Base-by-base conservation (phyloP, 2,888 invertebrate species). In the Sinentomon sp. region DNA sequence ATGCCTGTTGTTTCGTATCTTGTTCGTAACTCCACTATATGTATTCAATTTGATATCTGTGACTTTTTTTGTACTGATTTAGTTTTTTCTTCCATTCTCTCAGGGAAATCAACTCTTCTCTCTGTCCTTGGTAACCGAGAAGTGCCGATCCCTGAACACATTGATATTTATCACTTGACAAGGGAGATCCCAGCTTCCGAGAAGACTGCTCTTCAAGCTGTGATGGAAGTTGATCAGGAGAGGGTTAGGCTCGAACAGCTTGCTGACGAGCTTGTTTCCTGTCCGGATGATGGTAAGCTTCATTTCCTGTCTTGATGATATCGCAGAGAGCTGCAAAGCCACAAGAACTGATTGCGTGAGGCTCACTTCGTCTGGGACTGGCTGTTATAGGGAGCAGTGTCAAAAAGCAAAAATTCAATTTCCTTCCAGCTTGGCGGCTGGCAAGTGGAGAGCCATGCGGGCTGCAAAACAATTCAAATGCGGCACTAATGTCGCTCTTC, bases 111-210 rank as follows among this genome's bases (percentile, higher is more conserved):
- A 3, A 89, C 92, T 3, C 56, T 97, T 36, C 59, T 99, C 41
- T 66, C 89, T 27, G 82, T 76, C 14, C 60, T 97, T 38, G 89
- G 89, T 35, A 74, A 80, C 40, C 68, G 89, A 23, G 64, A 97
- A 58, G 75, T 94, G 21, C 87, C 89, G 2, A 80, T 99, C 39
- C 97, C 92, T 4, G 74, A 82, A 4, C 80, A 85, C 51, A 80
- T 97, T 43, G 97, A 97, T 58, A 92, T 94, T 47, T 99, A 89
- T 58, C 78, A 94, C 54, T 61, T 97, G 51, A 77, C 82, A 7
- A 66, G 94, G 30, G 97, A 97, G 60, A 92, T 94, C 71, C 77
- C 87, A 1, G 92, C 97, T n/a, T 83, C 83, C 38, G 78, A 87
- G 47, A 94, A 94, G 59, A 69, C 78, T 9, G 97, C 97, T 3